Base-by-base conservation (phyloP, 1,140 invertebrate species). In the Dendroctonus ponderosae region DNA sequence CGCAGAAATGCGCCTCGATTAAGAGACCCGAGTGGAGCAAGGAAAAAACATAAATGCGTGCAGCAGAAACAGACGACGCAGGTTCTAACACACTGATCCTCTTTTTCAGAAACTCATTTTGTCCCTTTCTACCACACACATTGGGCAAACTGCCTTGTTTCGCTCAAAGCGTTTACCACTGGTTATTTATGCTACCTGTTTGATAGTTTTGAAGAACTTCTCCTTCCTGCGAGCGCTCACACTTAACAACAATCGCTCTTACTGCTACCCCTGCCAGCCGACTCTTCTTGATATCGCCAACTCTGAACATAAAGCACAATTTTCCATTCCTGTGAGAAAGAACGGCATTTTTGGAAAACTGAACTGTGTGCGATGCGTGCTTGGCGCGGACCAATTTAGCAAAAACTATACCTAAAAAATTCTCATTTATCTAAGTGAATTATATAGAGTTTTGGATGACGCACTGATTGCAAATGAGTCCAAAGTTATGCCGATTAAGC, bases 251-350 rank as follows among this genome's bases (percentile, higher is more conserved):
- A 77, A 96, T 91, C 0, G 94, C 94, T 52, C 93, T 80, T 2
- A 98, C 88, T 66, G 87, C 90, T 0, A 92, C 93, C 26, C 94
- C 93, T 56, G 98, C 96, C 52, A 99, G 93, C 77, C 97, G 95
- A 8, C 93, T 97, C 79, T 96, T 97, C 51, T 96, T 83, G 91
- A 99, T 95, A 80, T 99, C 97, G 2, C 96, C 97, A 4, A 99
- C 94, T 7, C 97, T 84, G 80, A 99, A 98, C 89, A 98, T 92
- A 11, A 99, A 81, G 74, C 93, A 94, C 4, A 98, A 80, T 65
- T 92, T 85, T 2, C 94, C 93, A 76, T 96, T 91, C 50, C 96
- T 83, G 76, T 92, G 88, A 74, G 94, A 97, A 42, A 99, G 90
- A 0, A 97, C 93, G 0, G 94, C 94, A 74, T 96, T 89, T 72